A percentile compares a stretch with the other conserved stretches of the same genome.
Conservation (phyloP, 2,113 vertebrate species). For the Cardinalis cardinalis region DNA sequence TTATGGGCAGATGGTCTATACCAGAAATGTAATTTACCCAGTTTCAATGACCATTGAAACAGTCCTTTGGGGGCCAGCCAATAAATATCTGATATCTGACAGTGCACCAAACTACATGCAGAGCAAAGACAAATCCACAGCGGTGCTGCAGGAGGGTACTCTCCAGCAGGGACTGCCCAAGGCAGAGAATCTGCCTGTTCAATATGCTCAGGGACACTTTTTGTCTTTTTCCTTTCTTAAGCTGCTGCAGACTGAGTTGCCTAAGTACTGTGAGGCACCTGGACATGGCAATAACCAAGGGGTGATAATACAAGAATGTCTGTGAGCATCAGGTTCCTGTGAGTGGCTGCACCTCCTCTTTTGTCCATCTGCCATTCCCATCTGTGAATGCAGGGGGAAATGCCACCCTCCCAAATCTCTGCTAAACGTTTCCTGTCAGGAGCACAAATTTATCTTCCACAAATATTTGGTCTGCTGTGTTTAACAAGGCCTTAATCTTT, state of each 20-base stretch:
- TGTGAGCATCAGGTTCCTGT: background rate
- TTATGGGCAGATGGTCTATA: background rate
- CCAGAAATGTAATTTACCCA: background rate
- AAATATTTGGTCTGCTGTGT: background rate
- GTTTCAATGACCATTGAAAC: background rate
- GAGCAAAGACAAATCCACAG: background rate
- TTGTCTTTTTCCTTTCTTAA: background rate
- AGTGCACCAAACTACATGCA: background rate
- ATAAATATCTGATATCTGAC: background rate
- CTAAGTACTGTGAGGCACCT: background rate
- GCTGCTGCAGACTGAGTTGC: background rate
- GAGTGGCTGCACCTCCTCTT: background rate
- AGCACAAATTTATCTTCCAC: background rate
- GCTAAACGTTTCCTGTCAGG: accelerated
- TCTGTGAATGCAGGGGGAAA: accelerated
- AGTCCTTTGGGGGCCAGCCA: background rate
- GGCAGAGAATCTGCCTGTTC: background rate
- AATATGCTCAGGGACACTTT: background rate
- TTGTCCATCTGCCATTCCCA: background rate
- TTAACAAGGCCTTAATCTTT: background rate
- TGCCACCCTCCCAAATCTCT: background rate
- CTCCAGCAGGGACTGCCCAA: background rate
- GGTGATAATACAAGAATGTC: background rate
- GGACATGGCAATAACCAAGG: background rate
- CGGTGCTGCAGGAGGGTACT: background rate